phyloP scores from a whole-genome alignment of 2,888 invertebrate genomes.

The Coelogynopora nodosa region DNA sequence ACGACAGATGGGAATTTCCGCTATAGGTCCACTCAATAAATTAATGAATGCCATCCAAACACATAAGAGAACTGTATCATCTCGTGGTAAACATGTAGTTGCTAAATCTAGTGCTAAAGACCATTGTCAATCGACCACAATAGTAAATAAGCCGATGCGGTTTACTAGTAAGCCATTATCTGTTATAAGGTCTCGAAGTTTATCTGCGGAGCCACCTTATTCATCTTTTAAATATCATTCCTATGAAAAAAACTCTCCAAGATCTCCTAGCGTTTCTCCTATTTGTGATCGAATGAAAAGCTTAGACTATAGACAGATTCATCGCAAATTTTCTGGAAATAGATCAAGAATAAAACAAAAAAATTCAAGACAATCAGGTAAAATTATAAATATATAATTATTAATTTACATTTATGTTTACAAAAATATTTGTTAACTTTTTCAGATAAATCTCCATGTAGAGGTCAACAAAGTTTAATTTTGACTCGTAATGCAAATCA shows the following conservation, averaged over 20 bases:
- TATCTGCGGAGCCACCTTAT: not conserved
- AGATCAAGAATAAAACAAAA: too few species aligned
- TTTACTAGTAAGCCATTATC: not conserved
- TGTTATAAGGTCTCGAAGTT: not conserved
- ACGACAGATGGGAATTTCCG: not conserved
- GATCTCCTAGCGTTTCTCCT: too few species aligned
- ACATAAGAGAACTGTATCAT: not conserved
- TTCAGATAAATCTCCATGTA: not conserved
- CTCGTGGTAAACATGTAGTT: not conserved
- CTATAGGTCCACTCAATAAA: slow-evolving; percentile 8
- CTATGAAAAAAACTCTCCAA: too few species aligned
- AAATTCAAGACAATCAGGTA: too few species aligned
- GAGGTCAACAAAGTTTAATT: not conserved
- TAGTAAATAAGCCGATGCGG: slow-evolving; percentile 6
- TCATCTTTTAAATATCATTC: too few species aligned
- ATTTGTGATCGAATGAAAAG: too few species aligned
- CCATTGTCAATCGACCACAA: not conserved
- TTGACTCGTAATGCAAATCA: not conserved
- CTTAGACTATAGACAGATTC: too few species aligned
- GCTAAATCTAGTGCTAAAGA: not conserved
- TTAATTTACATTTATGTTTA: not conserved
- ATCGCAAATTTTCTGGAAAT: too few species aligned
- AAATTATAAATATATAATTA: too few species aligned
- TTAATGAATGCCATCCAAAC: not conserved
- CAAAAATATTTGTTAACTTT: not conserved